phyloP scores from a whole-genome alignment of 2,113 vertebrate species.

The Syrmaticus mikado region DNA sequence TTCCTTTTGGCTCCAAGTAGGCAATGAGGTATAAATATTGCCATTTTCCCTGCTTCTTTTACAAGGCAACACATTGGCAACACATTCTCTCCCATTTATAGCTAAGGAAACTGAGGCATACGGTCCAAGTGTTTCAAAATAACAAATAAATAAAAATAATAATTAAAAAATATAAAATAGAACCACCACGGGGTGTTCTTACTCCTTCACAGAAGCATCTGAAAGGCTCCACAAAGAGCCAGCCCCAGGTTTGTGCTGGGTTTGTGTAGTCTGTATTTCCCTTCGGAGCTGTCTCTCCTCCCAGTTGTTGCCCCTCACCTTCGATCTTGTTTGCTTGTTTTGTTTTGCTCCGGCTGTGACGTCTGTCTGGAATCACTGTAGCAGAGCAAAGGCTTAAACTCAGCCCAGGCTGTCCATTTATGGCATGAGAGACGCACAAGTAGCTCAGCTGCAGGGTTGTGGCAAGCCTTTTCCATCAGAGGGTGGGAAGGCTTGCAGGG shows the following conservation, averaged over 20 bases:
- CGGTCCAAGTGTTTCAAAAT: neutral
- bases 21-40: neutral
- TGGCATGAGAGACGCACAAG: neutral
- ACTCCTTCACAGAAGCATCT: neutral
- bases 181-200: neutral
- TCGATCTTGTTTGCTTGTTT: neutral
- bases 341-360: neutral
- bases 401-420: neutral
- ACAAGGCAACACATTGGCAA: neutral
- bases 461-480: neutral
- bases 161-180: neutral
- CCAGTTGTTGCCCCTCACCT: neutral
- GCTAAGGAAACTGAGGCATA: neutral
- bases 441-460: neutral
- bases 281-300: neutral
- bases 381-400: neutral
- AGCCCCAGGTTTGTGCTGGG: neutral
- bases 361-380: neutral
- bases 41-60: neutral
- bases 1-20: neutral
- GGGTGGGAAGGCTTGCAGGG: neutral
- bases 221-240: neutral
- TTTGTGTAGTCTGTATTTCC: accelerated
- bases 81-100: neutral
- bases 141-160: too few species aligned